These are phyloP conservation scores for Drosophila ochracea DNA, from an alignment of 2,888 invertebrate species.

Conservation along the genomic window DNA sequence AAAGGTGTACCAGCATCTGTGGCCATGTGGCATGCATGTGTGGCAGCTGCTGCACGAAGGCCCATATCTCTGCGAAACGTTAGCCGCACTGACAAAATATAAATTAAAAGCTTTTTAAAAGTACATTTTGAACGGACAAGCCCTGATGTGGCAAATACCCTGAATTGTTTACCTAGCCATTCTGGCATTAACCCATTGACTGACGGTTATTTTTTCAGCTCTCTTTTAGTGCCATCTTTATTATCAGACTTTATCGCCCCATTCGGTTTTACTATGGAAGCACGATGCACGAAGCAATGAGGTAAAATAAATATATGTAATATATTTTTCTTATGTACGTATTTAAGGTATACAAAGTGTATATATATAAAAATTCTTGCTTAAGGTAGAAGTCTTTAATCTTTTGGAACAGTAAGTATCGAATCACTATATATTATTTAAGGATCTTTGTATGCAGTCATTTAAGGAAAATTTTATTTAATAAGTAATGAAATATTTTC, in stretches of 20 bases:
- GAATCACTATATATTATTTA: not conserved
- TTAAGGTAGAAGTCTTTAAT: not conserved
- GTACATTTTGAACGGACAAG: conserved; percentile 21
- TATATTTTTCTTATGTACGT: not conserved
- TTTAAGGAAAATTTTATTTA: not conserved
- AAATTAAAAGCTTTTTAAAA: conserved; percentile 70
- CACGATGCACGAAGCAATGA: not conserved
- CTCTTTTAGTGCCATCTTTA: not conserved
- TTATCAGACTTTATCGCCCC: not conserved
- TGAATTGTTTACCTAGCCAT: conserved; percentile 30
- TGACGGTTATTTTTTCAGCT: not conserved
- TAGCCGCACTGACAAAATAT: conserved; percentile 36
- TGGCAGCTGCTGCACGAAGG: conserved; percentile 38
- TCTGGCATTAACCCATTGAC: conserved; percentile 40
- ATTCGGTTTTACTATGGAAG: not conserved
- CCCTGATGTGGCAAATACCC: conserved; percentile 13
- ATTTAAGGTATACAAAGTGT: not conserved
- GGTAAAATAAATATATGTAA: not conserved
- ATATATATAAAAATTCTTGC: not conserved
- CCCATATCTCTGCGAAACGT: conserved; percentile 14
- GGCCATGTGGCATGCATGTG: conserved; percentile 37
- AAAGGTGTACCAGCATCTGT: conserved; percentile 21
- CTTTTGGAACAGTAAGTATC: not conserved
- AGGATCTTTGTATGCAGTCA: not conserved
- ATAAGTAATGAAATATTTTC: not conserved